phyloP scores from a whole-genome alignment of 2,113 vertebrate species.

The Aplodontia rufa region DNA sequence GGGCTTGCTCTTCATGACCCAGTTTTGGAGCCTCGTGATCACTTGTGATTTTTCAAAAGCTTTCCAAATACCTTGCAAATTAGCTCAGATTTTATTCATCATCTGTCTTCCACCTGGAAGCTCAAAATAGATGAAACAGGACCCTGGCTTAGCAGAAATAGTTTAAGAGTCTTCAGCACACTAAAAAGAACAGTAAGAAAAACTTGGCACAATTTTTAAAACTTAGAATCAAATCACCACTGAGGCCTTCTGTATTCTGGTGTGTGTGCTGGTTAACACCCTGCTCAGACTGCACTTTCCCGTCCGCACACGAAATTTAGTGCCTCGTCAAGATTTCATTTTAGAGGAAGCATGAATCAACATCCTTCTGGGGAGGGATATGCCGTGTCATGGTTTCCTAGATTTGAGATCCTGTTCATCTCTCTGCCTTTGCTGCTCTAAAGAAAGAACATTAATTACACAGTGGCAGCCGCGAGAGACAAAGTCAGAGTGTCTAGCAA shows the following conservation, averaged over 20 bases:
- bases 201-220: neutral
- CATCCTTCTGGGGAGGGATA: fast-evolving
- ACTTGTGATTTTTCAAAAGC: constrained; percentile 53
- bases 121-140: neutral
- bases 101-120: neutral
- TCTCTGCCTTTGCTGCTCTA: neutral
- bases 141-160: neutral
- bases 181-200: neutral
- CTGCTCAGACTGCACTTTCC: neutral
- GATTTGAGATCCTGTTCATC: neutral
- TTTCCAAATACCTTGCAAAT: constrained; percentile 44
- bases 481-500: constrained; percentile 12
- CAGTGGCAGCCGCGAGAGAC: neutral
- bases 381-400: neutral
- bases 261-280: neutral
- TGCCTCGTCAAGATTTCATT: neutral
- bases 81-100: constrained; percentile 39
- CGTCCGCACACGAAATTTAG: neutral
- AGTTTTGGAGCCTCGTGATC: neutral
- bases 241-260: neutral
- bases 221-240: neutral
- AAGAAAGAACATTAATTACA: constrained; percentile 35
- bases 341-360: neutral
- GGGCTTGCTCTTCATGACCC: constrained; percentile 9
- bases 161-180: neutral